These are phyloP conservation scores for Petrolisthes manimaculis DNA, from an alignment of 2,888 invertebrate species.

Conservation along the genomic window DNA sequence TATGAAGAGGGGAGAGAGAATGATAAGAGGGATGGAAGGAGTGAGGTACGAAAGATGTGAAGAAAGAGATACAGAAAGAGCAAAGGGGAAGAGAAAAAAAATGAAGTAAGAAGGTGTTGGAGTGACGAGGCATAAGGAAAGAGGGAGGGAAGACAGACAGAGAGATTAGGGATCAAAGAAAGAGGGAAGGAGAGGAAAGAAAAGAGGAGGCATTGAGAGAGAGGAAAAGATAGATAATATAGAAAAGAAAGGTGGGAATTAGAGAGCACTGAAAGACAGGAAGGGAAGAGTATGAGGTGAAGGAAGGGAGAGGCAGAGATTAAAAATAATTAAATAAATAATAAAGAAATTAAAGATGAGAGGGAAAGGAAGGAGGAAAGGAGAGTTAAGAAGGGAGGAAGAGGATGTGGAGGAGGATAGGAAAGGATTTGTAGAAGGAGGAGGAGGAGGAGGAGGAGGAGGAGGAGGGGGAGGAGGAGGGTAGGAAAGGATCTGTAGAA, in stretches of 20 bases:
- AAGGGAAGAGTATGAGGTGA: not conserved
- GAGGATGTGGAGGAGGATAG: not conserved
- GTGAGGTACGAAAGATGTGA: no score
- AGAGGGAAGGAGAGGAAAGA: conserved; percentile 12
- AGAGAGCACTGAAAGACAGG: not conserved
- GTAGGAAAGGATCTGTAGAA: not conserved
- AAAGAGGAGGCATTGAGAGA: not conserved
- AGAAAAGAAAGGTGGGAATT: not conserved
- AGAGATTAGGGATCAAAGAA: not conserved
- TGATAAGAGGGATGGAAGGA: not conserved
- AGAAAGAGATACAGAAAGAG: no score
- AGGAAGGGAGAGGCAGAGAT: not conserved
- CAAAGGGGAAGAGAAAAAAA: not conserved
- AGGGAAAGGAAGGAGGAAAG: not conserved
- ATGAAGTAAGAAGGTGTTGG: not conserved
- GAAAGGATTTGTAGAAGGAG: not conserved
- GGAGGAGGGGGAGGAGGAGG: not conserved
- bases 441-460: not conserved
- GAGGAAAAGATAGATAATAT: not conserved
- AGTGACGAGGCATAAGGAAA: no score
- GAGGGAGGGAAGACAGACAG: not conserved
- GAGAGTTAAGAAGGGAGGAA: not conserved
- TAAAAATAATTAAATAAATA: not conserved
- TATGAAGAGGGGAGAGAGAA: not conserved
- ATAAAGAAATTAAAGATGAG: not conserved